phyloP scores from a whole-genome alignment of 2,113 vertebrate species.

The Lathamus discolor region DNA sequence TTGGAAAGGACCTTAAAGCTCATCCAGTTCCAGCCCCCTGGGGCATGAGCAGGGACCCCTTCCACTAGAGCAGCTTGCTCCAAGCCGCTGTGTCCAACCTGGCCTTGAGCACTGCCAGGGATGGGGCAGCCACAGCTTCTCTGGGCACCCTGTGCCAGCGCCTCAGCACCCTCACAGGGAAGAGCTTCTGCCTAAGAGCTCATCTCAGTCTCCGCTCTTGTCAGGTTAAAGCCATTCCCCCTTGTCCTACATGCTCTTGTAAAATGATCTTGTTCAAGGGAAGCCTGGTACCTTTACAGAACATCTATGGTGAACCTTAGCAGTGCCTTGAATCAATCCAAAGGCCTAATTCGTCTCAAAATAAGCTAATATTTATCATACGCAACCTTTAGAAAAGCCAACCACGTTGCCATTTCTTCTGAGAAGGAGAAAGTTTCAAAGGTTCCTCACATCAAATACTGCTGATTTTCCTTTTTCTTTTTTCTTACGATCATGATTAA shows the following conservation, averaged over 20 bases:
- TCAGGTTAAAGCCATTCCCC: neutral
- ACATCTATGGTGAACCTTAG: neutral
- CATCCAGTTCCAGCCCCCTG: neutral
- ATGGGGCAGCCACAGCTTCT: too few relatives aligned
- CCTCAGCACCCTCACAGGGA: neutral
- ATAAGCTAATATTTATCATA: constrained; percentile 29
- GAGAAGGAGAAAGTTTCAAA: constrained; percentile 52
- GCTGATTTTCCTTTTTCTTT: constrained; percentile 32
- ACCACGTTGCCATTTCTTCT: neutral
- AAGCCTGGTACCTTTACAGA: neutral
- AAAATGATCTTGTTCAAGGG: neutral
- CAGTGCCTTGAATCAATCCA: neutral
- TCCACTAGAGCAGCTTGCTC: neutral
- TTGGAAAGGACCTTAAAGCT: neutral
- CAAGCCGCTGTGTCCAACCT: neutral
- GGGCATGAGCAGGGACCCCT: neutral
- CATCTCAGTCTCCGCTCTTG: neutral
- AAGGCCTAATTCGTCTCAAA: neutral
- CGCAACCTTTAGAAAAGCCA: neutral
- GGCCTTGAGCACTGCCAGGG: neutral
- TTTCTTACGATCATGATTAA: constrained; percentile 32
- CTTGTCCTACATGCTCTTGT: neutral
- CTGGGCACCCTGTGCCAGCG: too few relatives aligned
- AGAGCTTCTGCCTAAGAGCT: neutral
- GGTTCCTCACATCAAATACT: constrained; percentile 50